Evolutionary conservation across 2,797 vertebrate species (phyloP).

Genomic region (Hypotaenidia okinawae): DNA sequence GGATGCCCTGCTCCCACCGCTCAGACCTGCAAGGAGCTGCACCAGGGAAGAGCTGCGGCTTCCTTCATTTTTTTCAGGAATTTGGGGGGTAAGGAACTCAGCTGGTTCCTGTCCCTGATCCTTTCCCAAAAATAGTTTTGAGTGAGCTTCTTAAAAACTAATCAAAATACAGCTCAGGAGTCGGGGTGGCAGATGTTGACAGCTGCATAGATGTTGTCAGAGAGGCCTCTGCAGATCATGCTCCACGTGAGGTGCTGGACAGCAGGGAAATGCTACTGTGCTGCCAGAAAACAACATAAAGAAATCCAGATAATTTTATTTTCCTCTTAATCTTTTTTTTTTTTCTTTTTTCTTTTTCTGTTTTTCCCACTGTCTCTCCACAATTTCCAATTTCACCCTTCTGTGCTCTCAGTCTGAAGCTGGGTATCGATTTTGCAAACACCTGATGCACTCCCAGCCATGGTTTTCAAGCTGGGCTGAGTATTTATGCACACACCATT

Average conservation of each 20-base stretch:
- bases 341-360: neutral
- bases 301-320: neutral
- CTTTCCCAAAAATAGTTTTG: neutral
- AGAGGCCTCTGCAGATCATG: neutral
- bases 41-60: neutral
- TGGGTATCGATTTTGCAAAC: slow-evolving; percentile 18
- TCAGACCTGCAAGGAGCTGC: neutral
- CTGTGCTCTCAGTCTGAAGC: neutral
- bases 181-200: slow-evolving; percentile 30
- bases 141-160: slow-evolving; percentile 42
- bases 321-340: neutral
- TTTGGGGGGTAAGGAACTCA: neutral
- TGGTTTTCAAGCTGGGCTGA: neutral
- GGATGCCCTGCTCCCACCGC: neutral
- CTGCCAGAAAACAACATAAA: neutral
- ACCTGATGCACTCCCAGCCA: neutral
- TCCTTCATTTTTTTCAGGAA: rapidly evolving
- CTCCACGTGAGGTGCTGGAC: neutral
- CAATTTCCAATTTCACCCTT: slow-evolving; percentile 20
- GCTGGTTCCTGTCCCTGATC: neutral
- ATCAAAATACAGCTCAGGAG: slow-evolving; percentile 16
- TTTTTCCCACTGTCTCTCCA: neutral
- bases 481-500: neutral
- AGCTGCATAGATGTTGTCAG: neutral
- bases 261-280: neutral